Conservation (phyloP, 92 coral and sea anemone genomes). For the Umimayanthus kanabou region DNA sequence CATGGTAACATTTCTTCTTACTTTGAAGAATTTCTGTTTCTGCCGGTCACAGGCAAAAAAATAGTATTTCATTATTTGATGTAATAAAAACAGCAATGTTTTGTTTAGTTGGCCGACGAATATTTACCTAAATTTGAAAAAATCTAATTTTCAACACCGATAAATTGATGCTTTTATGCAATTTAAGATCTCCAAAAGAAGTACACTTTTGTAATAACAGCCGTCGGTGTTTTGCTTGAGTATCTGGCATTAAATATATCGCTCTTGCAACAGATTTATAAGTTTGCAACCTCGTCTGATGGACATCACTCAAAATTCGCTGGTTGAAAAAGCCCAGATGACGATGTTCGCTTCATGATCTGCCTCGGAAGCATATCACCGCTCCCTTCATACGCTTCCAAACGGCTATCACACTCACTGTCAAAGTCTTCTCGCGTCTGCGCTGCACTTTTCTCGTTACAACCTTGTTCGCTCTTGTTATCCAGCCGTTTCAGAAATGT, state of each 20-base stretch:
- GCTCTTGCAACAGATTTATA: not conserved
- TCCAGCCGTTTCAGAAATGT: slow-evolving; percentile 75
- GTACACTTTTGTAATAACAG: not conserved
- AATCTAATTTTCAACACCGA: not conserved
- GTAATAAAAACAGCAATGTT: not conserved
- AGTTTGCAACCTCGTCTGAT: not conserved
- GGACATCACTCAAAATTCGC: slow-evolving; percentile 61
- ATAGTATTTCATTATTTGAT: no score
- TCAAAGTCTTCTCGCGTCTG: not conserved
- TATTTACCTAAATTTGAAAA: not conserved
- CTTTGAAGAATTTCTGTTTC: not conserved
- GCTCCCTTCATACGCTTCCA: slow-evolving; percentile 45
- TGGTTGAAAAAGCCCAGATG: slow-evolving; percentile 59
- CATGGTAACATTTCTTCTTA: not conserved
- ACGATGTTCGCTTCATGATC: slow-evolving; percentile 45
- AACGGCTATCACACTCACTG: not conserved
- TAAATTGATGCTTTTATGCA: not conserved
- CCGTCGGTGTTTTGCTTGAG: not conserved
- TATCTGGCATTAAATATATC: not conserved
- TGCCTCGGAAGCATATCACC: slow-evolving; percentile 12
- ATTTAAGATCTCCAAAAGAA: not conserved
- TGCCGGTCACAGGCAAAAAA: not conserved
- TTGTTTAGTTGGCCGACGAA: not conserved
- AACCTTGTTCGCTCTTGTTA: slow-evolving; percentile 51
- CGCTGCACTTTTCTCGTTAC: not conserved